These are phyloP conservation scores for Gryllus bimaculatus DNA, from an alignment of 1,140 invertebrate genomes.

Conservation along the genomic window DNA sequence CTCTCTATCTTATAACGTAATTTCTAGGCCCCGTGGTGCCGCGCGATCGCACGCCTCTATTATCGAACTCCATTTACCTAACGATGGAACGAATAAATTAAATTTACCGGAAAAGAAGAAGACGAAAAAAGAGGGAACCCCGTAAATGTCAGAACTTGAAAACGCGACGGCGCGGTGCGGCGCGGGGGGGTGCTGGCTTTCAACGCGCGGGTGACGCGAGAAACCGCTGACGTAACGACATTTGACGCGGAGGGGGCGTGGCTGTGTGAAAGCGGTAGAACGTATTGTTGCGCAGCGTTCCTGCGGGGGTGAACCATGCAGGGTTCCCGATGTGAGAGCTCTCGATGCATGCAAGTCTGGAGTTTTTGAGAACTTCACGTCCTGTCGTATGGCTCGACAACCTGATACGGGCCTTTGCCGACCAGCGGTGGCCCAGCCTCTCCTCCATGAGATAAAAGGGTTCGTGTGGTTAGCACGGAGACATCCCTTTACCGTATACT, in stretches of 20 bases:
- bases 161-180: neutral
- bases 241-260: neutral
- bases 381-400: no score
- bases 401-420: no score
- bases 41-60: neutral
- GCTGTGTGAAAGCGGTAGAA: no score
- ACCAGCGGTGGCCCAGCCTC: no score
- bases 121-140: neutral
- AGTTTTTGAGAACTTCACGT: no score
- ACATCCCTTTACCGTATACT: no score
- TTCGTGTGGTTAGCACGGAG: no score
- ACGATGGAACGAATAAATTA: constrained; percentile 5
- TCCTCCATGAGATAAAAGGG: no score
- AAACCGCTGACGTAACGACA: neutral
- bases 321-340: no score
- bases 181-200: no score
- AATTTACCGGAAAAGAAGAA: neutral
- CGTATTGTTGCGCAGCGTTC: neutral
- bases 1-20: no score
- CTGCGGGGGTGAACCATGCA: neutral
- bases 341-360: no score
- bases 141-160: neutral
- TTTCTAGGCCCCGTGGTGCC: neutral
- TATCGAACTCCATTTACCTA: constrained; percentile 4
- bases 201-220: neutral